These are phyloP conservation scores for Heterodera schachtii DNA, from an alignment of 1,140 invertebrate genomes.

Conservation along the genomic window DNA sequence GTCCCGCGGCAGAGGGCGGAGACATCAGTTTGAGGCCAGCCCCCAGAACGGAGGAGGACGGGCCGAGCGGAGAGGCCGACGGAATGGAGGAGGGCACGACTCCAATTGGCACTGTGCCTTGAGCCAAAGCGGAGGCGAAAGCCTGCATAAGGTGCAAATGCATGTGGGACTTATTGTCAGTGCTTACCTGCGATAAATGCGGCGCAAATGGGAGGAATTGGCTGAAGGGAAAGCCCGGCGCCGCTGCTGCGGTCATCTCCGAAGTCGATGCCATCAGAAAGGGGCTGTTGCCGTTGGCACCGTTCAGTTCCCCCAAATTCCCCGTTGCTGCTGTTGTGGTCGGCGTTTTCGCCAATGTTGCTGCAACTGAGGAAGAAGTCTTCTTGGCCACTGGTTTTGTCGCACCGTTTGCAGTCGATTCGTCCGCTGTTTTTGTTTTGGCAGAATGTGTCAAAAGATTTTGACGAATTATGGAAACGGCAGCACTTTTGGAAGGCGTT, in stretches of 20 bases:
- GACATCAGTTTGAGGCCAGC: not conserved
- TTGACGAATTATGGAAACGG: not conserved
- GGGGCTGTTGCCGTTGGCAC: not conserved
- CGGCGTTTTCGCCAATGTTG: not conserved
- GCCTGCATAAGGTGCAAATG: not conserved
- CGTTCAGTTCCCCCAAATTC: not conserved
- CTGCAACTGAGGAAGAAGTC: not conserved
- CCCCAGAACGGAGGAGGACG: not conserved
- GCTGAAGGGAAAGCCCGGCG: not conserved
- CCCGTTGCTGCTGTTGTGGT: not conserved
- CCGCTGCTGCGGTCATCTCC: not conserved
- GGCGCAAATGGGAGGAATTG: not conserved
- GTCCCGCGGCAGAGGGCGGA: not conserved
- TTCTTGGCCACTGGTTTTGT: not conserved
- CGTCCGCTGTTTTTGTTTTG: not conserved
- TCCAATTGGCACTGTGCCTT: not conserved
- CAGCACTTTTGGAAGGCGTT: not conserved
- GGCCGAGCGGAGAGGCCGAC: not conserved
- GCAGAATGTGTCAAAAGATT: not conserved
- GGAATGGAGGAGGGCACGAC: not conserved
- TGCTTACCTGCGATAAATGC: not conserved
- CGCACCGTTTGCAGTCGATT: not conserved
- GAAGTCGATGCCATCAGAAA: not conserved
- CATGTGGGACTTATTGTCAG: not conserved
- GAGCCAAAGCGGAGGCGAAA: not conserved